Percentiles rank a stretch among this genome's conserved stretches.
These are phyloP conservation scores for Meriones unguiculatus DNA, from an alignment of 2,113 vertebrate species.

Conservation along the genomic window DNA sequence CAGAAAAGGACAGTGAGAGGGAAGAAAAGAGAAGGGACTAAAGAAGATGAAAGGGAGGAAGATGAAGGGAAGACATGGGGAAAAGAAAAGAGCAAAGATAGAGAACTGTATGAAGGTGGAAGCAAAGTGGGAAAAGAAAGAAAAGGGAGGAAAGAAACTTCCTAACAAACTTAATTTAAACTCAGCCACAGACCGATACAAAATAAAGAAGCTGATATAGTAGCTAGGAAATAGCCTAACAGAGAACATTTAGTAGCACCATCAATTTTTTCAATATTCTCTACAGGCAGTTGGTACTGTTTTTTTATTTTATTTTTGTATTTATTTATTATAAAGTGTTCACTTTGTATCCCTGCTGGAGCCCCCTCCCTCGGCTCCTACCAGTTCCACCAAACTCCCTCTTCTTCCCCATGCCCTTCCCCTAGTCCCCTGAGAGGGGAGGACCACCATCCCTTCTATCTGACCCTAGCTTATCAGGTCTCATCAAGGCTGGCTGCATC, in stretches of 20 bases:
- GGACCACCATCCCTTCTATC: no score
- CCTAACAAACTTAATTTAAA: conserved; percentile 6
- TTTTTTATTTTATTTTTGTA: background rate
- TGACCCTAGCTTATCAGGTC: no score
- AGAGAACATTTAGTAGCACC: background rate
- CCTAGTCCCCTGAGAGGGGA: no score
- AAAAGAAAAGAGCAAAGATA: background rate
- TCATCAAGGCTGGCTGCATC: no score
- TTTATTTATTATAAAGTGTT: no score
- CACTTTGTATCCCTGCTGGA: no score
- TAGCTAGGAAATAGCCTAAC: background rate
- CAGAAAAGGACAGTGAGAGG: no score
- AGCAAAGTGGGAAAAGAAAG: background rate
- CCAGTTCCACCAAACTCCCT: no score
- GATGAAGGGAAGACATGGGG: background rate
- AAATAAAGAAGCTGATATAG: background rate
- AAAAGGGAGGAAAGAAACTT: background rate
- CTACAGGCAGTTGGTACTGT: conserved; percentile 16
- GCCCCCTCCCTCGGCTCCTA: no score
- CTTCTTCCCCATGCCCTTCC: no score
- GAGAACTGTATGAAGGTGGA: background rate
- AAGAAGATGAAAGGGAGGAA: background rate
- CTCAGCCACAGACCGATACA: conserved; percentile 20
- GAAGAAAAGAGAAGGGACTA: background rate
- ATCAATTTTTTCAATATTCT: background rate